Percentiles rank a stretch among this genome's conserved stretches.
Conservation (phyloP, 1,140 invertebrate genomes). For the Tigriopus japonicus region DNA sequence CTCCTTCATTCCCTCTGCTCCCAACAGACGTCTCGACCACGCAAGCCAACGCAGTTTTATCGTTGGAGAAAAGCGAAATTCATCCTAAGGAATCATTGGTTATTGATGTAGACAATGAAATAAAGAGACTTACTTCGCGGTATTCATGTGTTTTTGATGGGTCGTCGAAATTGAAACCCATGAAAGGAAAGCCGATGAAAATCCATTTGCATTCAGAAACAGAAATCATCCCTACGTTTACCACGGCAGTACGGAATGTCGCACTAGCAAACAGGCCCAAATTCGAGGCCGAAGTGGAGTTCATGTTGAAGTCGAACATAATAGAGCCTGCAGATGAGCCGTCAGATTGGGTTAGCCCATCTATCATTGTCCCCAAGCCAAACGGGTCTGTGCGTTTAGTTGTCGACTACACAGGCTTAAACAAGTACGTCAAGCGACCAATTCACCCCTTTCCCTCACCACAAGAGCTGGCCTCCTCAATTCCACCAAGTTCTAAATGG, state of each 20-base stretch:
- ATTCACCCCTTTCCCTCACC: slow-evolving; percentile 20
- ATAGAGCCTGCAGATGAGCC: background rate
- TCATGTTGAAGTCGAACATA: background rate
- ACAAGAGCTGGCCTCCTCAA: slow-evolving; percentile 16
- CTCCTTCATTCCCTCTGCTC: too few relatives aligned
- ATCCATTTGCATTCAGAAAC: background rate
- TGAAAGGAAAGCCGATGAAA: background rate
- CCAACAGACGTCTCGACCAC: too few relatives aligned
- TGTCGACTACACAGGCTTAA: slow-evolving; percentile 24
- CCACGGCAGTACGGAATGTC: background rate
- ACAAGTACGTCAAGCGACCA: slow-evolving; percentile 20
- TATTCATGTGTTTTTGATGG: too few relatives aligned
- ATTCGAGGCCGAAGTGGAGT: background rate
- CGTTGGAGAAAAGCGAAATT: too few relatives aligned
- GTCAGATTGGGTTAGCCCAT: background rate
- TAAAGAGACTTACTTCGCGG: too few relatives aligned
- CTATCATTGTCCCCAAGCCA: slow-evolving; percentile 22
- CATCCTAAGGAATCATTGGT: too few relatives aligned
- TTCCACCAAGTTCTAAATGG: slow-evolving; percentile 1
- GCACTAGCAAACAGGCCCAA: background rate
- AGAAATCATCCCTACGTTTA: background rate
- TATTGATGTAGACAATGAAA: too few relatives aligned
- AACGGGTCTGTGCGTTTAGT: slow-evolving; percentile 25
- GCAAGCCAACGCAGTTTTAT: too few relatives aligned
- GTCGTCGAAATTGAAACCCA: background rate